Percentiles rank a stretch among this genome's conserved stretches.
phyloP scores from a whole-genome alignment of 1,140 invertebrate species.

The Xylocopa sonorina region DNA sequence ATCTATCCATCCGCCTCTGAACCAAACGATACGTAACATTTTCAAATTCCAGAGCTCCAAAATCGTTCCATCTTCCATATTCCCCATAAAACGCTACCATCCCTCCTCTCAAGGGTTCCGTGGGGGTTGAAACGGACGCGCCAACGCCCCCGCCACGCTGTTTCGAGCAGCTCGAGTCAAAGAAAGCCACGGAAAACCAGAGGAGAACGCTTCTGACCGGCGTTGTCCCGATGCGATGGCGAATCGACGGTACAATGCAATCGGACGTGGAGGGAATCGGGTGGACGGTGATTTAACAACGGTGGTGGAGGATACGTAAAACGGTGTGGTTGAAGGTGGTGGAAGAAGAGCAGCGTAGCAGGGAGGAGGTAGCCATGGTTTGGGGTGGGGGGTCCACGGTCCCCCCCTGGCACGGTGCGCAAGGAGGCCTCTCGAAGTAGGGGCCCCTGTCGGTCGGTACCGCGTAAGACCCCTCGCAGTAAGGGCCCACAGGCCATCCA shows the following conservation, averaged over 20 bases:
- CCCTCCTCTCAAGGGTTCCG: no score
- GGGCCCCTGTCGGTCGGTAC: slow-evolving; percentile 64
- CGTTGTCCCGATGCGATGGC: neutral
- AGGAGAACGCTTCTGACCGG: neutral
- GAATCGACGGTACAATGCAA: neutral
- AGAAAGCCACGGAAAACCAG: neutral
- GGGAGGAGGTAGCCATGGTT: slow-evolving; percentile 11
- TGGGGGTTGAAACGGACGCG: no score
- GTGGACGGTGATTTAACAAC: neutral
- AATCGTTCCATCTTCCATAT: no score
- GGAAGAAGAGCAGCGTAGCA: slow-evolving; percentile 28
- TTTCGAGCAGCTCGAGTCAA: no score
- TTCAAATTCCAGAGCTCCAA: no score
- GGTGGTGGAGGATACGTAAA: slow-evolving; percentile 23
- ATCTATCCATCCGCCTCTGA: no score
- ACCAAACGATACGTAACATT: no score
- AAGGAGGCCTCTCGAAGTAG: slow-evolving; percentile 61
- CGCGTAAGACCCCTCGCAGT: slow-evolving; percentile 77
- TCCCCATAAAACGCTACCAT: no score
- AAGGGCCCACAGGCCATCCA: slow-evolving; percentile 79
- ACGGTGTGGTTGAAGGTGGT: slow-evolving; percentile 20
- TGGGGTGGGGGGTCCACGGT: slow-evolving; percentile 29
- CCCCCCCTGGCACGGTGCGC: slow-evolving; percentile 32
- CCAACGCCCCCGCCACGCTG: no score
- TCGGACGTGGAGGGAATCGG: neutral